These are phyloP conservation scores for Alligator mississippiensis DNA, from an alignment of 2,113 vertebrate genomes.

Conservation along the genomic window DNA sequence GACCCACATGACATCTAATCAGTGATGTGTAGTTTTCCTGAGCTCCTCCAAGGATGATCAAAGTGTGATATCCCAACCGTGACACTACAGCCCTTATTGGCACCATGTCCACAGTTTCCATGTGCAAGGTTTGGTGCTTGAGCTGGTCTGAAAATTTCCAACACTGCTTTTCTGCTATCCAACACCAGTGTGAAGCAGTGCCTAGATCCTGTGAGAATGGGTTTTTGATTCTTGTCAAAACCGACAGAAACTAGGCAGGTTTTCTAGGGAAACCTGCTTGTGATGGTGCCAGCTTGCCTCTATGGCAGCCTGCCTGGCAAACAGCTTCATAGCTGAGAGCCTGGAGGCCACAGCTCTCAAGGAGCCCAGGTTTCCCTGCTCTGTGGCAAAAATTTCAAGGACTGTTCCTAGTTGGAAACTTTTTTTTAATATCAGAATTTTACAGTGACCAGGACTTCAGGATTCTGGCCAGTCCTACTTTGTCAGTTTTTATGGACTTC, in stretches of 20 bases:
- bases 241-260: not conserved
- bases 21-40: not conserved
- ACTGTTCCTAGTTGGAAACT: accelerated
- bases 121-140: not conserved
- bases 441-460: no score
- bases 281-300: not conserved
- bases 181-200: not conserved
- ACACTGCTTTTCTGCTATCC: not conserved
- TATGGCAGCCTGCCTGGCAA: accelerated
- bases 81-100: not conserved
- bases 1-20: not conserved
- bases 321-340: not conserved
- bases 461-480: no score
- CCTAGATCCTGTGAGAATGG: not conserved
- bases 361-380: not conserved
- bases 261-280: not conserved
- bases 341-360: accelerated
- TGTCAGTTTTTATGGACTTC: no score
- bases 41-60: not conserved
- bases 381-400: accelerated
- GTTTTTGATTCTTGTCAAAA: not conserved
- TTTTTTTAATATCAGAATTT: no score
- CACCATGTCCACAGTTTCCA: not conserved
- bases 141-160: not conserved
- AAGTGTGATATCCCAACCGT: not conserved